Conservation (phyloP, 2,888 invertebrate genomes). For the Dione juno region DNA sequence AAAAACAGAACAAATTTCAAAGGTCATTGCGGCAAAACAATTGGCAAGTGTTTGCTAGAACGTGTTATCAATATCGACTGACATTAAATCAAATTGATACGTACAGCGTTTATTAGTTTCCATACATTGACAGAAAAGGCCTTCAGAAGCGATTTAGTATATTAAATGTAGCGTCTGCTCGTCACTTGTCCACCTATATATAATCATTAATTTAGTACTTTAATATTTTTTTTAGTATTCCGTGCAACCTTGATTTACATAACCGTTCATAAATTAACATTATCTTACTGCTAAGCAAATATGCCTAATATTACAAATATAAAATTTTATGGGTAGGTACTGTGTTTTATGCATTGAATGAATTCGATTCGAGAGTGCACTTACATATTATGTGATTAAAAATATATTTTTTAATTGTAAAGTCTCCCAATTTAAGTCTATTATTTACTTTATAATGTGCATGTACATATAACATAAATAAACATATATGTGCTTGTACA, state of each 20-base stretch:
- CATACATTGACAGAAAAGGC: slow-evolving; percentile 49
- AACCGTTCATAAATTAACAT: slow-evolving; percentile 2
- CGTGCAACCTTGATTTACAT: slow-evolving; percentile 3
- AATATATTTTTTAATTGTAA: too few relatives aligned
- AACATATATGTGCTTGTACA: too few relatives aligned
- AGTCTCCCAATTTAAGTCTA: too few relatives aligned
- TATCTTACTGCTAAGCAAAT: neutral
- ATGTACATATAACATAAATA: too few relatives aligned
- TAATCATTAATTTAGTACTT: slow-evolving; percentile 49
- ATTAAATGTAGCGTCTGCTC: slow-evolving; percentile 55
- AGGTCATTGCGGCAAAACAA: slow-evolving; percentile 43
- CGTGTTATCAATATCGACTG: slow-evolving; percentile 36
- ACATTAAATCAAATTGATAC: slow-evolving; percentile 32
- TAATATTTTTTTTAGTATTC: slow-evolving; percentile 27
- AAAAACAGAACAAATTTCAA: slow-evolving; percentile 40
- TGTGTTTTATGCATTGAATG: neutral
- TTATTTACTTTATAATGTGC: too few relatives aligned
- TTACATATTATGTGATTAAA: too few relatives aligned
- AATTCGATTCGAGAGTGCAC: too few relatives aligned
- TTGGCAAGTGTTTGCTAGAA: slow-evolving; percentile 39
- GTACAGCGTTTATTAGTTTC: slow-evolving; percentile 33
- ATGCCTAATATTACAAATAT: neutral
- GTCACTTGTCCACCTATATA: slow-evolving; percentile 53
- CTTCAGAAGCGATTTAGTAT: slow-evolving; percentile 63
- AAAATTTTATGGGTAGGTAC: neutral